Percentiles rank a stretch among this genome's conserved stretches.
Conservation (phyloP, 2,113 vertebrate genomes). For the Tapirus terrestris region DNA sequence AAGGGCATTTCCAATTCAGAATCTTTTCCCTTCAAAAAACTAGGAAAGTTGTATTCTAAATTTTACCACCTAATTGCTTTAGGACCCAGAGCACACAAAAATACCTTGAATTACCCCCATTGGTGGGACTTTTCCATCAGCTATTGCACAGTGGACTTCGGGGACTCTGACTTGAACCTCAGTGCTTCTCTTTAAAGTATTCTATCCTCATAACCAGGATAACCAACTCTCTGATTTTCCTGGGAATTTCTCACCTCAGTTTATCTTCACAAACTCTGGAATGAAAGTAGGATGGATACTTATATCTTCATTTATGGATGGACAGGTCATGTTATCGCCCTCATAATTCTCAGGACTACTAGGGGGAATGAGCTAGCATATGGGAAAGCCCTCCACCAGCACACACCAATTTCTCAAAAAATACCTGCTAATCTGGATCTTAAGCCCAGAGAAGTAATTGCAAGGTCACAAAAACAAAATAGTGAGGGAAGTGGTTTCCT, state of each 20-base stretch:
- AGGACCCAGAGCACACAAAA: neutral
- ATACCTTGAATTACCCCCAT: neutral
- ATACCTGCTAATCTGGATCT: neutral
- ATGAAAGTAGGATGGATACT: neutral
- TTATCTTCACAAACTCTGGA: neutral
- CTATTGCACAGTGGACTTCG: neutral
- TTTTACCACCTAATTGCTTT: neutral
- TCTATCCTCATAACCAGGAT: neutral
- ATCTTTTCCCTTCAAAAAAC: neutral
- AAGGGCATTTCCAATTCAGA: neutral
- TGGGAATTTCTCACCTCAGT: neutral
- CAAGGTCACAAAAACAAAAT: neutral
- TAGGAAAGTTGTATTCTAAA: neutral
- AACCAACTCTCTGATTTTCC: constrained; percentile 8
- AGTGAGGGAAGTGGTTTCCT: neutral
- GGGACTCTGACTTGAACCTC: neutral
- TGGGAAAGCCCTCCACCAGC: neutral
- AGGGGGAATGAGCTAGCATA: neutral
- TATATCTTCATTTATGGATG: neutral
- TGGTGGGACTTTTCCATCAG: neutral
- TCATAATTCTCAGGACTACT: neutral
- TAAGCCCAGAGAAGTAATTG: neutral
- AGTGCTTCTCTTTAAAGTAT: neutral
- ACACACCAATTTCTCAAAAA: neutral
- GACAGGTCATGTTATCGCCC: neutral